Percentiles rank a stretch among this genome's conserved stretches.
Conservation (phyloP, 2,113 vertebrate species). For the Serinus canaria region DNA sequence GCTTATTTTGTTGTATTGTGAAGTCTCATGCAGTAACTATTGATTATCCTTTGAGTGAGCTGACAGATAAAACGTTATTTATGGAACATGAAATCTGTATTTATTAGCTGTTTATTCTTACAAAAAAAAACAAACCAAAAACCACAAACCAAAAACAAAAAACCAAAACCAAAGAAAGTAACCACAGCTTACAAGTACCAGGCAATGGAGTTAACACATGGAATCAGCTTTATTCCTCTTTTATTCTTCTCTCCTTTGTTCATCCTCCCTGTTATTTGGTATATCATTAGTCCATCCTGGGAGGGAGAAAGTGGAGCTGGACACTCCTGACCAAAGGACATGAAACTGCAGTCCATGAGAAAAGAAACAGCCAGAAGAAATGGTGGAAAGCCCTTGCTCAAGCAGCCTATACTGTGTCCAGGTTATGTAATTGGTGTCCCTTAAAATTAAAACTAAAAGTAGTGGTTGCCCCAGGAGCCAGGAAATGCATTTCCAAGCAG, state of each 20-base stretch:
- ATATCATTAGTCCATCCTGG: not conserved
- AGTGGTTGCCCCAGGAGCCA: not conserved
- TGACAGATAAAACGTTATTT: not conserved
- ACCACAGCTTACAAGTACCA: not conserved
- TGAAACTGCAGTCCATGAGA: not conserved
- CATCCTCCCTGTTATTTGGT: not conserved
- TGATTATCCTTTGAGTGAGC: not conserved
- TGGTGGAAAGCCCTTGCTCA: not conserved
- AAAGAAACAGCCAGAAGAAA: not conserved
- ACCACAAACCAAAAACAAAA: not conserved
- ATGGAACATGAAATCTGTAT: not conserved
- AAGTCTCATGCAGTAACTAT: not conserved
- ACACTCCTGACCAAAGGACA: not conserved
- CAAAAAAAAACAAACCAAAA: not conserved
- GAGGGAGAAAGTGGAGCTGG: not conserved
- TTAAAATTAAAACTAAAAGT: not conserved
- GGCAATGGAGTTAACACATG: not conserved
- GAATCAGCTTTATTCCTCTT: not conserved
- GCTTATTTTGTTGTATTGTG: not conserved
- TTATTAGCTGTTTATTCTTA: not conserved
- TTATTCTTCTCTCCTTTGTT: not conserved
- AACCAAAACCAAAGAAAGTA: not conserved
- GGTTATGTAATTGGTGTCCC: not conserved
- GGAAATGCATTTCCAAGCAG: not conserved
- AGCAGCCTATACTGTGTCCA: rapidly evolving